Conservation (phyloP, 2,113 vertebrate species). For the Picathartes gymnocephalus region DNA sequence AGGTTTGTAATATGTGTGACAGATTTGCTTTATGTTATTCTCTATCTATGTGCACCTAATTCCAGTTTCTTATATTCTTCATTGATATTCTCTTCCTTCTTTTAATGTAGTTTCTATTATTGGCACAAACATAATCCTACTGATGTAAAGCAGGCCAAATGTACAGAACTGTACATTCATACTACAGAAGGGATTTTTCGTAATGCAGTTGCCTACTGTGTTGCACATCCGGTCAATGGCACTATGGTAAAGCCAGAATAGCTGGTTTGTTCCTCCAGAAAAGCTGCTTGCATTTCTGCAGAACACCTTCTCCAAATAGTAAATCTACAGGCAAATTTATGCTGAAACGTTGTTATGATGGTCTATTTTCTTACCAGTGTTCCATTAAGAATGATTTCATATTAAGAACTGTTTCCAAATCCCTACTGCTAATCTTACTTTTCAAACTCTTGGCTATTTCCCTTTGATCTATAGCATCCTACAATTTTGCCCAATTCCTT, state of each 20-base stretch:
- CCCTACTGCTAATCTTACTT: background rate
- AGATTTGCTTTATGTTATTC: background rate
- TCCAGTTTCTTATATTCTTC: background rate
- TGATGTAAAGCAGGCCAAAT: background rate
- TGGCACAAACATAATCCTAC: background rate
- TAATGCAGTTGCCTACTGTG: background rate
- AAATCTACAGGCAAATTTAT: background rate
- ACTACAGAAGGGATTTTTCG: background rate
- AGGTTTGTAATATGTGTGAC: background rate
- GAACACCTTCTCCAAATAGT: background rate
- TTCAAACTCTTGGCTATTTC: background rate
- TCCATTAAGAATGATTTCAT: background rate
- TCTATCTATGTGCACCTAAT: background rate
- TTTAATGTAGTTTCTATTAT: background rate
- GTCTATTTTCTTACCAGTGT: background rate
- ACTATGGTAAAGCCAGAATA: background rate
- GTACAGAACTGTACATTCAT: background rate
- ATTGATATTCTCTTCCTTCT: background rate
- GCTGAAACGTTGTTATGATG: background rate
- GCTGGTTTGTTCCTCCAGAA: background rate
- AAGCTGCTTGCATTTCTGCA: background rate
- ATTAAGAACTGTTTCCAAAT: background rate
- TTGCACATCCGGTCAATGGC: background rate
- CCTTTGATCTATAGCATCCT: background rate
- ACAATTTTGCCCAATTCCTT: background rate